phyloP scores from a whole-genome alignment of 2,797 vertebrate species.

The Lutjanus argentimaculatus region DNA sequence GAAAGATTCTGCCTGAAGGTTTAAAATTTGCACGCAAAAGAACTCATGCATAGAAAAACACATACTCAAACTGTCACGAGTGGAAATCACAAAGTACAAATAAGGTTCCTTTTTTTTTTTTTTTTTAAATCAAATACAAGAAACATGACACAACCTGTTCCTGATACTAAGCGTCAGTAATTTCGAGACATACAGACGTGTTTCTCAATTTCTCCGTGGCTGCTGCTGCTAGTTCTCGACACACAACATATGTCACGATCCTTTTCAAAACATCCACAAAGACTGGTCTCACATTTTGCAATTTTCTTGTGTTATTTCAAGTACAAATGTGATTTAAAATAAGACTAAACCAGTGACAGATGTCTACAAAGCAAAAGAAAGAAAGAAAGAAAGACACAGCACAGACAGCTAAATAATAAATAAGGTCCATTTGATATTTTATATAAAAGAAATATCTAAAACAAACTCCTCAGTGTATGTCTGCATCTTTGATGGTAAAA shows the following conservation, averaged over 20 bases:
- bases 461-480: constrained; percentile 64
- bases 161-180: constrained; percentile 24
- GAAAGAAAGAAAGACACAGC: constrained; percentile 51
- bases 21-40: constrained; percentile 66
- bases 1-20: constrained; percentile 25
- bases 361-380: constrained; percentile 63
- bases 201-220: constrained; percentile 39
- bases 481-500: constrained; percentile 49
- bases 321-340: constrained; percentile 57
- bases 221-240: constrained; percentile 17
- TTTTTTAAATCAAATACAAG: constrained; percentile 55
- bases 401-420: constrained; percentile 75
- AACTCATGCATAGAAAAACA: constrained; percentile 70
- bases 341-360: constrained; percentile 63
- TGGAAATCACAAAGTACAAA: constrained; percentile 72
- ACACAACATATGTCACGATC: constrained; percentile 22
- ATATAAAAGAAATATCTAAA: constrained; percentile 70
- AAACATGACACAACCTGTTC: constrained; percentile 45
- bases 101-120: constrained; percentile 24
- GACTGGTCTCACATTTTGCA: constrained; percentile 29
- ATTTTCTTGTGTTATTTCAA: constrained; percentile 51
- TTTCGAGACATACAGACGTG: constrained; percentile 35
- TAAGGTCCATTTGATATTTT: constrained; percentile 62
- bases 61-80: constrained; percentile 53
- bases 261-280: constrained; percentile 44